Evolutionary conservation across 1,140 invertebrate genomes (phyloP), one percentile per base, ranked within the genome.

Genomic region (Thaumetopoea pityocampa): DNA sequence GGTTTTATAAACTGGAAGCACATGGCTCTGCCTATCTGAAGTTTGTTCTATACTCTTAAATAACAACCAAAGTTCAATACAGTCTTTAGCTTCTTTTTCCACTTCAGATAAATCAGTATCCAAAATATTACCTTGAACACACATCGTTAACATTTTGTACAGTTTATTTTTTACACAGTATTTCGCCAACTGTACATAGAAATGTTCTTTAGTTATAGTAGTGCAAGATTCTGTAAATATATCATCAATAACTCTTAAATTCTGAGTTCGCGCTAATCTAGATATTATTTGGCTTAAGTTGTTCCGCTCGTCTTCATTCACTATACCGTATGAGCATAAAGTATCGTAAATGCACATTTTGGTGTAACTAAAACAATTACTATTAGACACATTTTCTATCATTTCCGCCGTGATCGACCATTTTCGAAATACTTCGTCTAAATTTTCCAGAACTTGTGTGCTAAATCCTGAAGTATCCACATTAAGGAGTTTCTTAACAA

Each of bases 381-480:
- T 85, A 6, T 63, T 68, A 11, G 84, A 66, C 36, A 89, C 74
- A 24, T 30, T 63, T 18, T 85, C 67, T 40, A 91, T 80, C 89
- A 91, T 90, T 33, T 89, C 78, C 15, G 86, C 40, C 3, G 81
- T 87, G 27, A 91, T 89, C 24, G 86, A 51, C 66, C 87, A 87
- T 36, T 82, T 82, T 17, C 76, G 64, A 61, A 91, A 88, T 22
- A 86, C 67, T 9, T 70, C 67, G 37, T 86, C 77, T 23, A 88
- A 57, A 40, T 77, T 76, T 18, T 85, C 76, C 15, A 84, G 47
- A 7, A 85, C 65, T 34, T 74, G 49, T 9, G 37, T 44, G 4
- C 57, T 48, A 36, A 82, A 68, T 34, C 79, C 80, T 43, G 72
- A 73, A 2, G 78, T 79, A 16, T 82, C 73, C 37, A 78, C 63